Evolutionary conservation across 2,113 vertebrate species (phyloP).

Genomic region (Sylvilagus bachmani): DNA sequence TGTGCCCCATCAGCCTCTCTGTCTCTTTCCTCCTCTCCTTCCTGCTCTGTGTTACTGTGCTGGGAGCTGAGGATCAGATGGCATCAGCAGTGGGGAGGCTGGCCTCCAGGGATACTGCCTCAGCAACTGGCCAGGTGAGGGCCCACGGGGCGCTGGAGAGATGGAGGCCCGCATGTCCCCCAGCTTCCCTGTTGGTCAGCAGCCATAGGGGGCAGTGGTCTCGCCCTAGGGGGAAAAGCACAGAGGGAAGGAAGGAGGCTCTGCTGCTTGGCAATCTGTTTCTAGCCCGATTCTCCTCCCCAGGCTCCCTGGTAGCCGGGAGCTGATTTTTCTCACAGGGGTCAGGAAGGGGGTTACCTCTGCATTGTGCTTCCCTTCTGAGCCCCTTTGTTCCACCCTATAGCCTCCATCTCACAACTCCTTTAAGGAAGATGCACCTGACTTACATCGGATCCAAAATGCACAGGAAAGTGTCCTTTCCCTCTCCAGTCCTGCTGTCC

Average conservation of each 20-base stretch:
- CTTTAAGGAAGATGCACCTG: background rate
- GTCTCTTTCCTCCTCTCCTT: background rate
- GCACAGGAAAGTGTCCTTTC: background rate
- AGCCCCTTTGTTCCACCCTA: background rate
- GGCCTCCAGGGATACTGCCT: background rate
- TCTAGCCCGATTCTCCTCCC: background rate
- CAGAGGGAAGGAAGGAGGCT: background rate
- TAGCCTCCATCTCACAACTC: background rate
- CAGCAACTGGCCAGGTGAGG: background rate
- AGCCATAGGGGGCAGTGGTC: background rate
- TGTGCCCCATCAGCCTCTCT: background rate
- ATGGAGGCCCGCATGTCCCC: background rate
- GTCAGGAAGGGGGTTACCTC: background rate
- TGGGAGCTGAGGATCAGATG: background rate
- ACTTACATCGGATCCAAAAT: background rate
- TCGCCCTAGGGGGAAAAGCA: background rate
- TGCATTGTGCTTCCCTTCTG: background rate
- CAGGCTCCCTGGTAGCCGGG: background rate
- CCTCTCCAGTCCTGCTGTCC: background rate
- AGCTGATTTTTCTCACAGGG: background rate
- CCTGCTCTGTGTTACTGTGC: background rate
- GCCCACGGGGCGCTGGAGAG: background rate
- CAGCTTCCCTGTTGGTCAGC: background rate
- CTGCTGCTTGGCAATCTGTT: background rate
- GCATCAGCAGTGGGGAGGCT: background rate